Percentiles rank a stretch among this genome's conserved stretches.
These are phyloP conservation scores for Parnassius smintheus DNA, from an alignment of 2,888 invertebrate genomes.

Conservation along the genomic window DNA sequence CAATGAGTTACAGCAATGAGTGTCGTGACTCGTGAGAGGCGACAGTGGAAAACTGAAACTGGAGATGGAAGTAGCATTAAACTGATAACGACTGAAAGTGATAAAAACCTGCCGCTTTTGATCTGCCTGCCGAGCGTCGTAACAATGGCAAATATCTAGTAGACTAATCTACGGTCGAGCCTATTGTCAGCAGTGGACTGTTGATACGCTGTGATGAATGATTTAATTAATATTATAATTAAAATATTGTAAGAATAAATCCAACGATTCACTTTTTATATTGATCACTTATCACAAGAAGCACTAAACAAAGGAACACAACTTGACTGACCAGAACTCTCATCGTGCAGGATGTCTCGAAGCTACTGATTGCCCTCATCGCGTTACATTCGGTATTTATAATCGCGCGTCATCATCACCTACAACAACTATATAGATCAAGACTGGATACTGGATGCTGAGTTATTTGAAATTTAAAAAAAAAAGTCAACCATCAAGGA, in stretches of 20 bases:
- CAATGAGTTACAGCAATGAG: too few relatives aligned
- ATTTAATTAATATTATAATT: too few relatives aligned
- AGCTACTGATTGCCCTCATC: conserved; percentile 65
- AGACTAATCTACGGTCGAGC: too few relatives aligned
- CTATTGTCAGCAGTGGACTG: too few relatives aligned
- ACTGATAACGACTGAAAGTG: too few relatives aligned
- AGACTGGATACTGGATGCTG: conserved; percentile 44
- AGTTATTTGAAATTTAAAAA: conserved; percentile 41
- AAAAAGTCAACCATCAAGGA: conserved; percentile 42
- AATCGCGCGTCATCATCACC: conserved; percentile 41
- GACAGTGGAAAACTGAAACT: too few relatives aligned
- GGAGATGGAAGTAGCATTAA: too few relatives aligned
- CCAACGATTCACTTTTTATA: conserved; percentile 9
- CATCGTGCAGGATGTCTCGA: conserved; percentile 57
- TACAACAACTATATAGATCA: conserved; percentile 40
- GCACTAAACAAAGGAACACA: neutral
- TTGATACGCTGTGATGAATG: too few relatives aligned
- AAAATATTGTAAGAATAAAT: neutral
- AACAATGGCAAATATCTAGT: too few relatives aligned
- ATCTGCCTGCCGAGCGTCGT: too few relatives aligned
- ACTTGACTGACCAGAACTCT: conserved; percentile 69
- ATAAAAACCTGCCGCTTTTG: too few relatives aligned
- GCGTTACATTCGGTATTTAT: conserved; percentile 57
- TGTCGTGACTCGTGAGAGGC: too few relatives aligned
- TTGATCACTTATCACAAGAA: neutral